Percentiles rank a stretch among this genome's conserved stretches.
Conservation (phyloP, 2,888 invertebrate species). For the Athalia cordata region DNA sequence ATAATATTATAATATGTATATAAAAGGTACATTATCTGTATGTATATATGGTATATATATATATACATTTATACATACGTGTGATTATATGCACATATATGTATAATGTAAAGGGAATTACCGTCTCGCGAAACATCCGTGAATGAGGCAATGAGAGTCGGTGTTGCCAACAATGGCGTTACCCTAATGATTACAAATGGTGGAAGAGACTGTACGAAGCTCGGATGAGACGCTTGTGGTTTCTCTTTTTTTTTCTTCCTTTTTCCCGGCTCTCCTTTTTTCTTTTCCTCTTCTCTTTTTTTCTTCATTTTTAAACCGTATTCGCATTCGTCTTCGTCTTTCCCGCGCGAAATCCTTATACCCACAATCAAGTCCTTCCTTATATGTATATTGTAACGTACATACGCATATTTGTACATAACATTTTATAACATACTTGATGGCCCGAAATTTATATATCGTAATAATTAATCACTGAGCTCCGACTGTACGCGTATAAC, state of each 20-base stretch:
- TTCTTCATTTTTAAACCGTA: too few relatives aligned
- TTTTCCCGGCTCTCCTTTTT: neutral
- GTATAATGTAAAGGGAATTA: slow-evolving; percentile 33
- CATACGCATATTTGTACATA: too few relatives aligned
- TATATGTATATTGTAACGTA: too few relatives aligned
- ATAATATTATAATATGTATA: slow-evolving; percentile 15
- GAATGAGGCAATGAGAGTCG: slow-evolving; percentile 67
- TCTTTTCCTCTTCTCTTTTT: too few relatives aligned
- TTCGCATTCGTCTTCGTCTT: too few relatives aligned
- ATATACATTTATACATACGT: too few relatives aligned
- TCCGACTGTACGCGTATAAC: too few relatives aligned
- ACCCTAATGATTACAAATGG: slow-evolving; percentile 69
- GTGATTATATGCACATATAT: neutral
- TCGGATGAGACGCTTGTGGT: slow-evolving; percentile 45
- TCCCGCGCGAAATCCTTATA: too few relatives aligned
- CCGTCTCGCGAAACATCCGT: slow-evolving; percentile 48
- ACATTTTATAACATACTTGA: too few relatives aligned
- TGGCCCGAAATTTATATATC: too few relatives aligned
- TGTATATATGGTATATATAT: too few relatives aligned
- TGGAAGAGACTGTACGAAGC: slow-evolving; percentile 44
- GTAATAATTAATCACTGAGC: too few relatives aligned
- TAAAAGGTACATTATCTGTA: slow-evolving; percentile 13
- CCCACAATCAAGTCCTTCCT: neutral
- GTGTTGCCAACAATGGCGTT: slow-evolving; percentile 62
- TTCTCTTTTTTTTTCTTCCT: neutral